A percentile compares a stretch with the other conserved stretches of the same genome.
Conservation (phyloP, 2,113 vertebrate genomes). For the Tragelaphus buxtoni region DNA sequence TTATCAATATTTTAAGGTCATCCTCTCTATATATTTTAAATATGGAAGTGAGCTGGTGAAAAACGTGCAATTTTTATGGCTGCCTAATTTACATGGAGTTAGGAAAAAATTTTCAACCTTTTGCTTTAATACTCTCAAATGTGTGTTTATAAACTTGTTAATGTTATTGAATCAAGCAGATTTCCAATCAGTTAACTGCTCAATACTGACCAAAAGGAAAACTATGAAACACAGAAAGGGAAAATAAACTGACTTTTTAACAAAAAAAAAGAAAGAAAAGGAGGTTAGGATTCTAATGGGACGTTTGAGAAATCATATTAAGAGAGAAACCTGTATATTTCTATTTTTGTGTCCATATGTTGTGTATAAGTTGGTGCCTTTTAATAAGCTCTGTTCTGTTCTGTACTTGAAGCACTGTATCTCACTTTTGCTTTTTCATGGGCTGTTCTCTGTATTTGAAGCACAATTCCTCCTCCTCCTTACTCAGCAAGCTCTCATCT, state of each 20-base stretch:
- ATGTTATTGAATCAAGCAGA: background rate
- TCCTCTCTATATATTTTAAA: constrained; percentile 44
- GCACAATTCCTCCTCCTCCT: background rate
- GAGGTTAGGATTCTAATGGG: background rate
- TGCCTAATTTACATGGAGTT: background rate
- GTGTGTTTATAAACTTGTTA: background rate
- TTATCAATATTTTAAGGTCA: background rate
- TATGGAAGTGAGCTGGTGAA: background rate
- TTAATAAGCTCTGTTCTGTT: background rate
- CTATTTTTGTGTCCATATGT: background rate
- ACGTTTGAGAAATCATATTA: background rate
- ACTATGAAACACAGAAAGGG: background rate
- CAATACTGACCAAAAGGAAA: background rate
- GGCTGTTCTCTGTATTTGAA: background rate
- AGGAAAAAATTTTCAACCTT: background rate
- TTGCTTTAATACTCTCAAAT: constrained; percentile 6
- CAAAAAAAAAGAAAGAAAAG: background rate
- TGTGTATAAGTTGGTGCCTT: background rate
- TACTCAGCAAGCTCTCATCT: background rate
- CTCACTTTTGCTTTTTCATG: background rate
- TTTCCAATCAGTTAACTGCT: background rate
- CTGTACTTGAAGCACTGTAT: background rate
- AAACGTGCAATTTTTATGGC: constrained; percentile 4
- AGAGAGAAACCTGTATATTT: background rate
- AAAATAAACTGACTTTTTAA: background rate